phyloP scores from a whole-genome alignment of 2,797 vertebrate species.

The Hafferia zeledoni region DNA sequence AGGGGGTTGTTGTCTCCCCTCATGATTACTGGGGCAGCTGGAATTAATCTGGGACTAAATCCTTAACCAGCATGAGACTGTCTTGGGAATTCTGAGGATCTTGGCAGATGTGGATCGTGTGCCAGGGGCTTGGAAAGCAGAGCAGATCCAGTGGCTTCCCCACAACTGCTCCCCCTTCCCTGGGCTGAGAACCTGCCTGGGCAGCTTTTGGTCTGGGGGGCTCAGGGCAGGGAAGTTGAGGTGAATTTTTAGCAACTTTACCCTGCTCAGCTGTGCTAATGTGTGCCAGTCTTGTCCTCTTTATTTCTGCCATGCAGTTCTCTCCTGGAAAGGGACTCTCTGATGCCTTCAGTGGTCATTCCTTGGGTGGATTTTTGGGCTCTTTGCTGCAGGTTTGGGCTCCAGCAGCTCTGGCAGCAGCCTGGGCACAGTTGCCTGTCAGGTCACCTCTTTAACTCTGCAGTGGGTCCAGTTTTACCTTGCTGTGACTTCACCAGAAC shows the following conservation, averaged over 20 bases:
- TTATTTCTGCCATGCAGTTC: not conserved
- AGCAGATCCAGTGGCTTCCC: not conserved
- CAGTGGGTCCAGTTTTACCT: not conserved
- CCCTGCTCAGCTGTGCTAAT: not conserved
- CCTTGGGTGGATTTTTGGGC: not conserved
- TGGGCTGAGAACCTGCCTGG: not conserved
- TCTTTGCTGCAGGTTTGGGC: not conserved
- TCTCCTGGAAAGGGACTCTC: not conserved
- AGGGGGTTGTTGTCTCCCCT: not conserved
- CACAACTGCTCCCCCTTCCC: fast-evolving
- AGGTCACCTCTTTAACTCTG: not conserved
- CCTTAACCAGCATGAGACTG: not conserved
- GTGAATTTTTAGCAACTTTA: not conserved
- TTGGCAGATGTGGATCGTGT: not conserved
- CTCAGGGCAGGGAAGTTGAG: not conserved
- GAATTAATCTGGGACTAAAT: not conserved
- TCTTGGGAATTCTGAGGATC: not conserved
- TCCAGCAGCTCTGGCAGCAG: not conserved
- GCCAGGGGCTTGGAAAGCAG: not conserved
- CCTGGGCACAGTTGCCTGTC: not conserved
- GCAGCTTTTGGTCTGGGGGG: not conserved
- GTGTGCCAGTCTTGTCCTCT: not conserved
- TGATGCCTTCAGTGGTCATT: not conserved
- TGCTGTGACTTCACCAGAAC: not conserved
- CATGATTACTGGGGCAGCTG: not conserved